Evolutionary conservation across 2,888 invertebrate genomes (phyloP), one percentile per base, ranked within the genome.

Genomic region (Drosophila atripex): DNA sequence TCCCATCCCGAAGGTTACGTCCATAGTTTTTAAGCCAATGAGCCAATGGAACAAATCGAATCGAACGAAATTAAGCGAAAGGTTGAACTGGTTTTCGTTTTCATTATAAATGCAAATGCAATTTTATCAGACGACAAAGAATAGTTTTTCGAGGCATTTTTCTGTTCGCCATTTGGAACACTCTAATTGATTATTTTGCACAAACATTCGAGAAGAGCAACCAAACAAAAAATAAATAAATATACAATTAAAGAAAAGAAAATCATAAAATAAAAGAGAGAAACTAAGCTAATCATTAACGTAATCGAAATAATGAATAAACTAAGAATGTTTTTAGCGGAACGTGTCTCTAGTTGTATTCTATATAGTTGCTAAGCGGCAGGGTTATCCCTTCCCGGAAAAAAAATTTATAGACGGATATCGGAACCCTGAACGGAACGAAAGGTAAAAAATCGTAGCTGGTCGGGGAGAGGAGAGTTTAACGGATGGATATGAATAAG

Each of bases 1-100:
- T 91, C 91, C 91, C 91, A 91, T 91, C 91, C 91, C 91, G 88
- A 80, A 90, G 82, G 90, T 91, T 91, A 91, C 91, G 91, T 91
- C 91, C 91, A 91, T 91, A 91, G 91, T 86, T 89, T 88, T 90
- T 91, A 91, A 90, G 89, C 80, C 84, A 86, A 84, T 71, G 80
- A 70, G 84, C 82, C 80, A 79, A 77, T 69, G 72, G 58, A 72
- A 72, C 70, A 72, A 71, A 66, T 76, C 51, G 23, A 68, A 58
- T 49, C 61, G 56, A 57, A 77, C 55, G 46, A 75, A 73, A 69
- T 56, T 58, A 47, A 59, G 59, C 45, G 18, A 54, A 56, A 16
- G 28, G 51, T 57, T 50, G 51, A 65, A 50, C 59, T 35, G 60
- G 63, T 60, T 60, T 46, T 63, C 55, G 64, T 66, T 66, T 66